Percentiles rank a stretch among this genome's conserved stretches.
phyloP scores from a whole-genome alignment of 2,797 vertebrate species.

The Silurus aristotelis region DNA sequence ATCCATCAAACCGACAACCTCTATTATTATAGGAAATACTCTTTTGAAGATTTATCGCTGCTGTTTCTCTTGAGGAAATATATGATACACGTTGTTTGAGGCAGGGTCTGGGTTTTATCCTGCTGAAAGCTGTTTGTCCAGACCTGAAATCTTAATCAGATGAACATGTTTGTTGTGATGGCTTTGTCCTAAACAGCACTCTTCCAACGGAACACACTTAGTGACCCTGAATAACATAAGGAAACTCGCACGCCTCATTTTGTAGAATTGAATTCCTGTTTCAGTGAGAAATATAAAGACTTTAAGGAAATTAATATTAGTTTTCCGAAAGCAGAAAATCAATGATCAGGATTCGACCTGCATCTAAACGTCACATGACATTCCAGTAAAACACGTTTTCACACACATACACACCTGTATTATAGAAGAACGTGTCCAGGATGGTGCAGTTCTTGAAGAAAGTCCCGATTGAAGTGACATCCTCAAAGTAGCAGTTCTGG shows the following conservation, averaged over 20 bases:
- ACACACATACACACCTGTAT: constrained; percentile 65
- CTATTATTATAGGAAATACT: not conserved
- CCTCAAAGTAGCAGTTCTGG: constrained; percentile 90
- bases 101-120: not conserved
- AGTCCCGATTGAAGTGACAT: constrained; percentile 89
- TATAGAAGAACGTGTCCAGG: constrained; percentile 70
- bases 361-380: not conserved
- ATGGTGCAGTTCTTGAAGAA: constrained; percentile 92
- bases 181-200: not conserved
- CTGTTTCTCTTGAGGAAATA: not conserved
- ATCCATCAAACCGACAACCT: not conserved
- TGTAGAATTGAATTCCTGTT: not conserved
- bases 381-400: not conserved
- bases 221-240: not conserved
- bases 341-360: not conserved
- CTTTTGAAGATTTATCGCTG: not conserved
- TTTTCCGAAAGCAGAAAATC: not conserved
- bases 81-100: not conserved
- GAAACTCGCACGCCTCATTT: not conserved
- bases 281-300: not conserved
- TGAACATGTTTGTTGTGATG: not conserved
- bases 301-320: not conserved
- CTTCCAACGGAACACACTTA: not conserved
- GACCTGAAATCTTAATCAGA: not conserved
- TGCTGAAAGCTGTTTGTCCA: not conserved